phyloP scores from a whole-genome alignment of 2,888 invertebrate genomes.

The Pegoplata infirma region DNA sequence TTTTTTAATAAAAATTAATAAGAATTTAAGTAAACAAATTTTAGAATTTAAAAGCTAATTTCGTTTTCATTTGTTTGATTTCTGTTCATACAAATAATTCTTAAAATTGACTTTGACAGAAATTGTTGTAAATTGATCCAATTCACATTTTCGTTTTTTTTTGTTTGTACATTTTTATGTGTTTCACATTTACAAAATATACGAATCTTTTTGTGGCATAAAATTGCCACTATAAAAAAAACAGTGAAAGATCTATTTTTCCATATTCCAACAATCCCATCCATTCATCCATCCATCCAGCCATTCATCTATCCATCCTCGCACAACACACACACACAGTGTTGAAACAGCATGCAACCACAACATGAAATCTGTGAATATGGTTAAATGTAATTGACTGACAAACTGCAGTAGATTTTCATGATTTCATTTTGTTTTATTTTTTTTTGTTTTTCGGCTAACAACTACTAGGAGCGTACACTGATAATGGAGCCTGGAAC shows the following conservation, averaged over 20 bases:
- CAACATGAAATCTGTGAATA: slow-evolving; percentile 61
- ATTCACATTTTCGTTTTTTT: slow-evolving; percentile 24
- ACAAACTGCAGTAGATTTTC: slow-evolving; percentile 50
- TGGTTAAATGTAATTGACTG: slow-evolving; percentile 62
- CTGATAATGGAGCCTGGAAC: not conserved
- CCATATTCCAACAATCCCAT: not conserved
- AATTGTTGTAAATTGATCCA: slow-evolving; percentile 46
- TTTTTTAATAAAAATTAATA: no score
- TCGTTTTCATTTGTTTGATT: no score
- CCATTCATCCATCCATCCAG: not conserved
- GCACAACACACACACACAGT: slow-evolving; percentile 43
- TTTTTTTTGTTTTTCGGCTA: not conserved
- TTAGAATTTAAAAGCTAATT: no score
- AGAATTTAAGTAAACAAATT: no score
- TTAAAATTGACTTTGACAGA: slow-evolving; percentile 52
- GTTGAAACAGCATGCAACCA: slow-evolving; percentile 58
- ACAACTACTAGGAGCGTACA: not conserved
- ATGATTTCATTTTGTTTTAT: slow-evolving; percentile 40
- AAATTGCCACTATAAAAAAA: slow-evolving; percentile 42
- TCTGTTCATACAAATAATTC: no score
- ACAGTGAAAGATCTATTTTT: slow-evolving; percentile 39
- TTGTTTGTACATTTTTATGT: slow-evolving; percentile 13
- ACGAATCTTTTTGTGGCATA: slow-evolving; percentile 7
- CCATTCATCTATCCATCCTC: slow-evolving; percentile 36
- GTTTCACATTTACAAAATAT: slow-evolving; percentile 11